Conservation (phyloP, 2,888 invertebrate genomes). For the Cheilosia vulpina region DNA sequence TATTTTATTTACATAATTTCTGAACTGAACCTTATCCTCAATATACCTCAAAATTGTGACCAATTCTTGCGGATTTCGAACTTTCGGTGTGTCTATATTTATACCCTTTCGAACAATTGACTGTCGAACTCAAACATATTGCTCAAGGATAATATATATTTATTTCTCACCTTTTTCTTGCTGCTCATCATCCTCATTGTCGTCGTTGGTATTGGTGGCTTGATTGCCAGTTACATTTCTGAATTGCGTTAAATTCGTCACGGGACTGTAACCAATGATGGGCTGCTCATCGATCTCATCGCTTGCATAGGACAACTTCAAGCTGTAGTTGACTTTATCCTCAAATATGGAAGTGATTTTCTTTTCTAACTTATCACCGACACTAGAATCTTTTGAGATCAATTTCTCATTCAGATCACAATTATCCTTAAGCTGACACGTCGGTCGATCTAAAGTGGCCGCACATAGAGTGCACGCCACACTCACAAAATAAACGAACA, state of each 20-base stretch:
- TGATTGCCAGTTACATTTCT: constrained; percentile 36
- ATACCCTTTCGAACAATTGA: no score
- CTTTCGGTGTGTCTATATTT: no score
- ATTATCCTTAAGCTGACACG: constrained; percentile 81
- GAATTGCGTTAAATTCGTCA: constrained; percentile 62
- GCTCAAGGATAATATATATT: not conserved
- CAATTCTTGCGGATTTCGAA: no score
- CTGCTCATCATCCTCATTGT: constrained; percentile 50
- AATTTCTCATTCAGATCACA: constrained; percentile 80
- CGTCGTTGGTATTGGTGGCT: not conserved
- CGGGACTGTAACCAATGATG: constrained; percentile 70
- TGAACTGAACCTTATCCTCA: no score
- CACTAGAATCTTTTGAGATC: constrained; percentile 76
- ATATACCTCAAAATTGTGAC: no score
- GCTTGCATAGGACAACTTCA: constrained; percentile 79
- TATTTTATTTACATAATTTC: no score
- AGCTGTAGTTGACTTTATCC: constrained; percentile 82
- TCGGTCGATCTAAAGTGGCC: constrained; percentile 77
- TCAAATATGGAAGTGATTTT: constrained; percentile 82
- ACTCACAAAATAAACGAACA: constrained; percentile 24
- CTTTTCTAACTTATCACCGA: constrained; percentile 79
- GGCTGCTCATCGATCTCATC: constrained; percentile 76
- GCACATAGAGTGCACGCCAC: constrained; percentile 45
- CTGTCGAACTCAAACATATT: no score
- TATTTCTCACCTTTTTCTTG: constrained; percentile 56